A percentile compares a stretch with the other conserved stretches of the same genome.
phyloP scores from a whole-genome alignment of 2,888 invertebrate genomes.

The Norana najaformis region DNA sequence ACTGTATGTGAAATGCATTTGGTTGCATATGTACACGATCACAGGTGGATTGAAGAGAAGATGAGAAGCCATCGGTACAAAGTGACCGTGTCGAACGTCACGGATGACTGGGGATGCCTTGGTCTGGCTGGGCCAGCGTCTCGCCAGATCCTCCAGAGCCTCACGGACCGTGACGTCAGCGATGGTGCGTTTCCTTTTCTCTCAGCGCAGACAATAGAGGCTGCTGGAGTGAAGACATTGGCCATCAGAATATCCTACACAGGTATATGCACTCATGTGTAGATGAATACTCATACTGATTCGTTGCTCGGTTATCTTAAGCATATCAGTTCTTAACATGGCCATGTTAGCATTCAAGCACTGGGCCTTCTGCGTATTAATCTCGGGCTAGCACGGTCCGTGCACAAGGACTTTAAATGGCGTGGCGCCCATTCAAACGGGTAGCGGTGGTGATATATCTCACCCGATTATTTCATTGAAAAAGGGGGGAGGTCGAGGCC shows the following conservation, averaged over 20 bases:
- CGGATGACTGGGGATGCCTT: constrained; percentile 56
- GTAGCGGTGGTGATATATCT: too few species aligned
- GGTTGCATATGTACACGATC: neutral
- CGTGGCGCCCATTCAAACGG: too few species aligned
- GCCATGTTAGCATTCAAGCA: too few species aligned
- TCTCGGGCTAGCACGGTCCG: too few species aligned
- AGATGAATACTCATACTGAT: too few species aligned
- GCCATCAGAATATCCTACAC: constrained; percentile 61
- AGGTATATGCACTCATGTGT: constrained; percentile 47
- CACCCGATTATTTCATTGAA: too few species aligned
- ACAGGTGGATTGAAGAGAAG: constrained; percentile 58
- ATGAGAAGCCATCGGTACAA: constrained; percentile 46
- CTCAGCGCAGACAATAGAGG: constrained; percentile 50
- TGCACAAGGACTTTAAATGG: too few species aligned
- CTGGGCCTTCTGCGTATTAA: too few species aligned
- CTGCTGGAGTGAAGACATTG: constrained; percentile 53
- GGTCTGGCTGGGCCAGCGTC: constrained; percentile 60
- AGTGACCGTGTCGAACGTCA: constrained; percentile 56
- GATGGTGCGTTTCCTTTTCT: constrained; percentile 60
- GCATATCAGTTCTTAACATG: too few species aligned
- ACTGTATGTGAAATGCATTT: neutral
- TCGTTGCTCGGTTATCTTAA: too few species aligned
- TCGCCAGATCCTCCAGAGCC: constrained; percentile 53
- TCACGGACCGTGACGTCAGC: constrained; percentile 53
- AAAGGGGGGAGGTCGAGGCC: too few species aligned